Percentiles rank a stretch among this genome's conserved stretches.
phyloP scores from a whole-genome alignment of 2,113 vertebrate species.

The Pavo muticus region DNA sequence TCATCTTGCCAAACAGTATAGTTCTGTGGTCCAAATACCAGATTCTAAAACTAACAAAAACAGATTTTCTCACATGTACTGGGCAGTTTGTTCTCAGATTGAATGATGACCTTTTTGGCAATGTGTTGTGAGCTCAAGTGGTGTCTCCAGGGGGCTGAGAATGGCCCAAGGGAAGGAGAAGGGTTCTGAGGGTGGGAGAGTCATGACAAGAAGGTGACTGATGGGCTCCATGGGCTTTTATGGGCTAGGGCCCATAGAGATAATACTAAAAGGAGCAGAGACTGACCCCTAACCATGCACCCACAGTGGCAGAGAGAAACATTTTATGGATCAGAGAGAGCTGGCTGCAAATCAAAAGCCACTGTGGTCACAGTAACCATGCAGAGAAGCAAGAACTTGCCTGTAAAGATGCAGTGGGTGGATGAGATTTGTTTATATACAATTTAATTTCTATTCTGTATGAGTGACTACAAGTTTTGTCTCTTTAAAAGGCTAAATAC shows the following conservation, averaged over 20 bases:
- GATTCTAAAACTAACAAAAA: conserved; percentile 16
- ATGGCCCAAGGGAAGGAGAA: not conserved
- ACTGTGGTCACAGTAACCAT: not conserved
- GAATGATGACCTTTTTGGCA: not conserved
- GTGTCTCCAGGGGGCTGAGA: not conserved
- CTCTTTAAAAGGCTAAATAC: not conserved
- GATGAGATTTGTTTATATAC: not conserved
- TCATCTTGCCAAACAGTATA: not conserved
- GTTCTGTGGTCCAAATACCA: conserved; percentile 28
- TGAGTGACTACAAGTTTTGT: not conserved
- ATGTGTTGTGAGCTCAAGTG: not conserved
- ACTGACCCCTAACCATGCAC: not conserved
- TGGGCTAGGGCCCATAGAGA: not conserved
- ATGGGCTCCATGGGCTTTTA: not conserved
- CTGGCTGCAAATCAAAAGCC: not conserved
- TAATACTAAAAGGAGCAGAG: not conserved
- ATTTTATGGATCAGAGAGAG: not conserved
- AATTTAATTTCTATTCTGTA: not conserved
- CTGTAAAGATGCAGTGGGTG: not conserved
- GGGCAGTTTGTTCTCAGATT: conserved; percentile 31
- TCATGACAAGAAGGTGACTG: not conserved
- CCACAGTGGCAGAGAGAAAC: not conserved
- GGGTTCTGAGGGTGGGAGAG: not conserved
- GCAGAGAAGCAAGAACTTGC: not conserved
- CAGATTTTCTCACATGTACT: not conserved